Conservation (phyloP, 2,888 invertebrate species). For the Spisula solida region DNA sequence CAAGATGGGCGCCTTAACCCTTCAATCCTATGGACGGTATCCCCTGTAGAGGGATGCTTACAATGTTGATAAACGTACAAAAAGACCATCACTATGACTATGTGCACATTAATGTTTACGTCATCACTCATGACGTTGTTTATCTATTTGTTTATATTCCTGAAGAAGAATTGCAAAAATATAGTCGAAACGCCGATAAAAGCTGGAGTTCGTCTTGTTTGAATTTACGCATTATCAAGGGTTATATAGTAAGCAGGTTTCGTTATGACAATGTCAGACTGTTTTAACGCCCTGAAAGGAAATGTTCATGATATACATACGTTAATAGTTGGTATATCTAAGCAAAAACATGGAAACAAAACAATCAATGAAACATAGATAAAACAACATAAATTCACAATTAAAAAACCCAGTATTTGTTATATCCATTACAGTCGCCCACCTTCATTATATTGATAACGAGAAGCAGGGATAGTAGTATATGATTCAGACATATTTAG, state of each 20-base stretch:
- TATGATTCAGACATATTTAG: neutral
- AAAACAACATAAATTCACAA: neutral
- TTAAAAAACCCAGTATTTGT: neutral
- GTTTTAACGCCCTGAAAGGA: neutral
- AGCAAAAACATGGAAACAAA: neutral
- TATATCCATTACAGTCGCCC: slow-evolving; percentile 13
- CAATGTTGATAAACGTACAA: no score
- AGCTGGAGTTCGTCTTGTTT: no score
- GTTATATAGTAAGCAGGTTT: neutral
- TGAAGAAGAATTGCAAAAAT: no score
- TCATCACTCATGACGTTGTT: no score
- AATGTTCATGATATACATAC: neutral
- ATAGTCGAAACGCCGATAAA: no score
- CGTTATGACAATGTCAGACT: neutral
- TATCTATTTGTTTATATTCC: no score
- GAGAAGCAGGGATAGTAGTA: neutral
- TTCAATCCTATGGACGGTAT: no score
- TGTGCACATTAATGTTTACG: no score
- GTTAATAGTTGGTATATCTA: neutral
- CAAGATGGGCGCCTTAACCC: no score
- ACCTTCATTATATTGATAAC: neutral
- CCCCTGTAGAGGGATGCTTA: no score
- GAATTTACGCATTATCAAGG: no score
- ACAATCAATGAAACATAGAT: neutral
- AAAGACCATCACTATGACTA: no score